Percentiles rank a stretch among this genome's conserved stretches.
phyloP scores from a whole-genome alignment of 1,140 invertebrate species.

The Pararge aegeria region DNA sequence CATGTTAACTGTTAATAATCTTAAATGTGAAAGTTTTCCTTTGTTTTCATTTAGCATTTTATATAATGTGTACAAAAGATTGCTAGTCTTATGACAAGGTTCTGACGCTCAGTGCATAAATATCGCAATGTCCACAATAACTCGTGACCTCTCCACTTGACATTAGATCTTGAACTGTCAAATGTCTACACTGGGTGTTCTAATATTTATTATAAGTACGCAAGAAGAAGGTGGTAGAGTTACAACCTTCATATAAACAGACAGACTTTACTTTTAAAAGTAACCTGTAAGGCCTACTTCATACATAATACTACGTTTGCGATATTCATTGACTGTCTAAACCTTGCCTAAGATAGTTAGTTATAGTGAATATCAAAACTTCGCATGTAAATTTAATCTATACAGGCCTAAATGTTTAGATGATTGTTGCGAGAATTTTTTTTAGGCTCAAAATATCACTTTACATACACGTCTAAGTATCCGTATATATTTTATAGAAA shows the following conservation, averaged over 20 bases:
- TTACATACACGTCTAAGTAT: slow-evolving; percentile 41
- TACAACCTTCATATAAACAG: no score
- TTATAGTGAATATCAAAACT: slow-evolving; percentile 32
- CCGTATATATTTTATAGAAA: slow-evolving; percentile 64
- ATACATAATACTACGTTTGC: no score
- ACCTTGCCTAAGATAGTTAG: slow-evolving; percentile 10
- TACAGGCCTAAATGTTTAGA: slow-evolving; percentile 38
- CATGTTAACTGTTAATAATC: slow-evolving; percentile 32
- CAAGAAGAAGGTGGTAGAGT: no score
- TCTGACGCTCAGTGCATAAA: no score
- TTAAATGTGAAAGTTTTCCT: slow-evolving; percentile 19
- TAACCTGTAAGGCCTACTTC: no score
- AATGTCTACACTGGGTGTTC: no score
- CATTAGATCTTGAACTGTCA: no score
- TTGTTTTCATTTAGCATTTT: not conserved
- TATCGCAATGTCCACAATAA: no score
- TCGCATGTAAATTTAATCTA: slow-evolving; percentile 28
- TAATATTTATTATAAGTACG: no score
- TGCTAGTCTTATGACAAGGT: slow-evolving; percentile 22
- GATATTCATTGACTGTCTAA: no score
- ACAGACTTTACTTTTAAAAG: no score
- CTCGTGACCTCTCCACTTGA: no score
- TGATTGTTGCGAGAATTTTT: slow-evolving; percentile 33
- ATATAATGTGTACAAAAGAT: slow-evolving; percentile 7
- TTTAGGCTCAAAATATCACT: slow-evolving; percentile 51